Conservation (phyloP, 2,888 invertebrate species). For the Synanthedon tipuliformis region DNA sequence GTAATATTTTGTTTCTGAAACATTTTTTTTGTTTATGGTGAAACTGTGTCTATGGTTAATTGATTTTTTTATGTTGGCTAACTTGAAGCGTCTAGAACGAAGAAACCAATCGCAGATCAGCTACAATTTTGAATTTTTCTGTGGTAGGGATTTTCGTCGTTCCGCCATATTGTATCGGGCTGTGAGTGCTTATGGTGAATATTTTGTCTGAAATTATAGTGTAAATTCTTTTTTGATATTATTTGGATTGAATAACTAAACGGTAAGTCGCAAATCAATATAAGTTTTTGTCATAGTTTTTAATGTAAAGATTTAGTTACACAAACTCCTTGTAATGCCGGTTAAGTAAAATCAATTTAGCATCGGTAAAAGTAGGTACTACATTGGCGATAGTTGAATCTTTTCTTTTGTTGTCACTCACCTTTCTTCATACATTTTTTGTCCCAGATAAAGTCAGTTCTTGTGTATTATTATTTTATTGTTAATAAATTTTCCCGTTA, state of each 20-base stretch:
- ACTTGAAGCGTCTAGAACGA: slow-evolving; percentile 49
- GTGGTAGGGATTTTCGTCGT: slow-evolving; percentile 59
- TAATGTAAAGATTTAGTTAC: slow-evolving; percentile 11
- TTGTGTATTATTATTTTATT: too few relatives aligned
- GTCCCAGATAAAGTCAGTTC: too few relatives aligned
- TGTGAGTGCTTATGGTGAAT: slow-evolving; percentile 62
- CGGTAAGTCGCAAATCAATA: slow-evolving; percentile 48
- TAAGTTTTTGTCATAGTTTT: slow-evolving; percentile 49
- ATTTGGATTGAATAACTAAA: slow-evolving; percentile 52
- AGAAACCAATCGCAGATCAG: slow-evolving; percentile 44
- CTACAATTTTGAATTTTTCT: slow-evolving; percentile 59
- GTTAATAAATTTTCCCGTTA: too few relatives aligned
- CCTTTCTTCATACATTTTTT: background rate
- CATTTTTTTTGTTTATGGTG: slow-evolving; percentile 1
- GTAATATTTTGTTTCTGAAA: background rate
- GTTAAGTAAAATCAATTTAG: slow-evolving; percentile 12
- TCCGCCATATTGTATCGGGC: slow-evolving; percentile 69
- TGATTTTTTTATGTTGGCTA: slow-evolving; percentile 24
- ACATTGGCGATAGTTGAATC: background rate
- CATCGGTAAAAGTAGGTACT: slow-evolving; percentile 10
- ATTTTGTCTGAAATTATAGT: slow-evolving; percentile 39
- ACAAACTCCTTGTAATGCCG: slow-evolving; percentile 18
- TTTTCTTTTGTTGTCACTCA: background rate
- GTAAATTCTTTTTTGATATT: slow-evolving; percentile 51
- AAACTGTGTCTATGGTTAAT: slow-evolving; percentile 7